phyloP scores from a whole-genome alignment of 1,140 invertebrate genomes.

The Copidosoma floridanum region DNA sequence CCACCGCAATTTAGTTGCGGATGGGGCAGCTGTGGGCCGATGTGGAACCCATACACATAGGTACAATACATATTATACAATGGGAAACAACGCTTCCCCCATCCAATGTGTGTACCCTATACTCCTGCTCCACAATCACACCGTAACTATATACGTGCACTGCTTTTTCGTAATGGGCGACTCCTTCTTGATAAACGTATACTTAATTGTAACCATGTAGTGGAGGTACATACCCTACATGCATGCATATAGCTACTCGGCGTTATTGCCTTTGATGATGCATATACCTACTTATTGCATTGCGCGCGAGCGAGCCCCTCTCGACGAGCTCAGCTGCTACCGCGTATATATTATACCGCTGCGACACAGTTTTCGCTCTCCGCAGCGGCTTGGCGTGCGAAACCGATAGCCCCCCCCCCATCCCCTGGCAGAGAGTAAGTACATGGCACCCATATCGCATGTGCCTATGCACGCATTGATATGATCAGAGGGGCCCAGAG shows the following conservation, averaged over 20 bases:
- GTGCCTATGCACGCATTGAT: too few species aligned
- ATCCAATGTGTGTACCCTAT: too few species aligned
- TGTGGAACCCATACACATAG: too few species aligned
- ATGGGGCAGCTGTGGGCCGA: not conserved
- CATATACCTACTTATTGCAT: not conserved
- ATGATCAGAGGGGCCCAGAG: too few species aligned
- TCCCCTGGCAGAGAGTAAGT: too few species aligned
- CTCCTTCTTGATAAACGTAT: not conserved
- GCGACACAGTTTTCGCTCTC: not conserved
- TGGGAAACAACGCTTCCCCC: not conserved
- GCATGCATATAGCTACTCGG: not conserved
- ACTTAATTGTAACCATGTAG: not conserved
- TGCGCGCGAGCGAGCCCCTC: not conserved
- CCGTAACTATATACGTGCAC: not conserved
- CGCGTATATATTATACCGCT: too few species aligned
- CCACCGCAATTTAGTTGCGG: not conserved
- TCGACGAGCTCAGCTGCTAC: too few species aligned
- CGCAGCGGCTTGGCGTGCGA: not conserved
- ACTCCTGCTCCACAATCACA: too few species aligned
- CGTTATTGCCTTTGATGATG: not conserved
- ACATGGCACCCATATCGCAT: too few species aligned
- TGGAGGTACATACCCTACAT: not conserved
- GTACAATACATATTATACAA: too few species aligned
- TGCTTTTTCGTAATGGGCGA: not conserved
- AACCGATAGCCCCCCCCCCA: constrained; percentile 11